A percentile compares a stretch with the other conserved stretches of the same genome.
Evolutionary conservation across 2,888 invertebrate species (phyloP).

Genomic region (Synergus laeviventris): DNA sequence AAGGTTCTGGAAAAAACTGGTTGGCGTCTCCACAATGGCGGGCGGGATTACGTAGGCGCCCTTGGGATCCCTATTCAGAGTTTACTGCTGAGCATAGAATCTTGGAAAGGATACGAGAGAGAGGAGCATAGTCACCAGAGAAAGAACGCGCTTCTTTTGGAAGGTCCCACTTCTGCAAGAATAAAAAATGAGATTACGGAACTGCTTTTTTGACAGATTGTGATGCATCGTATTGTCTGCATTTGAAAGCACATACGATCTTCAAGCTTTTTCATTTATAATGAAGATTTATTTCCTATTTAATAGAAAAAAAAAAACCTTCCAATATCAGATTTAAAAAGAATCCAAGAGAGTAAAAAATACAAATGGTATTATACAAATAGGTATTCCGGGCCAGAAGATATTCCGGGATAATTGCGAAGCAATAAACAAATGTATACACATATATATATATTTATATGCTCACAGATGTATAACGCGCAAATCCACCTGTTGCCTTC

Average conservation of each 20-base stretch:
- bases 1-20: slow-evolving; percentile 61
- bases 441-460: no score
- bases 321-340: neutral
- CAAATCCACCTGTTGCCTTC: slow-evolving; percentile 70
- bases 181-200: slow-evolving; percentile 20
- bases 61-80: slow-evolving; percentile 67
- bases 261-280: neutral
- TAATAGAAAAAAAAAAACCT: neutral
- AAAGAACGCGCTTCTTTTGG: neutral
- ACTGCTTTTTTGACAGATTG: neutral
- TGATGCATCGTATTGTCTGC: neutral
- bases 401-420: neutral
- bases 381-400: no score
- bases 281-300: neutral
- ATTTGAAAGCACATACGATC: neutral
- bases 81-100: slow-evolving; percentile 59
- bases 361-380: no score
- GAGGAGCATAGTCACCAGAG: neutral
- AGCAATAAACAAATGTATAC: neutral
- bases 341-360: no score
- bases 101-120: slow-evolving; percentile 60
- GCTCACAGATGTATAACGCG: slow-evolving; percentile 37
- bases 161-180: neutral
- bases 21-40: slow-evolving; percentile 64
- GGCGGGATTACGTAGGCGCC: slow-evolving; percentile 71